Percentiles rank a stretch among this genome's conserved stretches.
Conservation (phyloP, 2,888 invertebrate species). For the Chelonus formosanus region DNA sequence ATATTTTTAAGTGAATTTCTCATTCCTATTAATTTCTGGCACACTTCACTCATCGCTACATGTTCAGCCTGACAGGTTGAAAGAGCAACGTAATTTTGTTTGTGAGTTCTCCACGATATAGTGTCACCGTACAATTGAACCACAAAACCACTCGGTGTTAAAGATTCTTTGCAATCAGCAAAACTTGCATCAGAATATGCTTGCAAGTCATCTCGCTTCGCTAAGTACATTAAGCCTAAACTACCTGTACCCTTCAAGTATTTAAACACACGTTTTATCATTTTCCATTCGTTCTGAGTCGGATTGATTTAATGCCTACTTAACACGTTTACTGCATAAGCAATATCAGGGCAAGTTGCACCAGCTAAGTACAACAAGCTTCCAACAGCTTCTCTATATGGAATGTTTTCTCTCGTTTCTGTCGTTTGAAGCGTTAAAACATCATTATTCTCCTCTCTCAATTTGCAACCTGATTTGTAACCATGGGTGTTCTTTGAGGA, state of each 20-base stretch:
- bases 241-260: conserved; percentile 35
- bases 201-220: conserved; percentile 29
- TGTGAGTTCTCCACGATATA: conserved; percentile 34
- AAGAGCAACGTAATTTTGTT: conserved; percentile 35
- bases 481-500: too few species aligned
- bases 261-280: conserved; percentile 37
- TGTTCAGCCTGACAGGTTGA: conserved; percentile 35
- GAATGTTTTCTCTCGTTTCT: conserved; percentile 3
- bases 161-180: conserved; percentile 32
- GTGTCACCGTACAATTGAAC: conserved; percentile 22
- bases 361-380: conserved; percentile 41
- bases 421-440: background rate
- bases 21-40: too few species aligned
- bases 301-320: conserved; percentile 39
- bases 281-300: conserved; percentile 40
- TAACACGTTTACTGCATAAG: conserved; percentile 37
- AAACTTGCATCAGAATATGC: conserved; percentile 38
- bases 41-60: too few species aligned
- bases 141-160: conserved; percentile 32
- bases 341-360: conserved; percentile 40
- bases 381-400: background rate
- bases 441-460: conserved; percentile 1
- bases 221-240: conserved; percentile 33
- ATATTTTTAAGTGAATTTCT: too few species aligned
- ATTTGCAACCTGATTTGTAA: conserved; percentile 32